Percentiles rank a stretch among this genome's conserved stretches.
Evolutionary conservation across 64 coral and sea anemone genomes (phyloP).

Genomic region (Dendrophyllia cribrosa): DNA sequence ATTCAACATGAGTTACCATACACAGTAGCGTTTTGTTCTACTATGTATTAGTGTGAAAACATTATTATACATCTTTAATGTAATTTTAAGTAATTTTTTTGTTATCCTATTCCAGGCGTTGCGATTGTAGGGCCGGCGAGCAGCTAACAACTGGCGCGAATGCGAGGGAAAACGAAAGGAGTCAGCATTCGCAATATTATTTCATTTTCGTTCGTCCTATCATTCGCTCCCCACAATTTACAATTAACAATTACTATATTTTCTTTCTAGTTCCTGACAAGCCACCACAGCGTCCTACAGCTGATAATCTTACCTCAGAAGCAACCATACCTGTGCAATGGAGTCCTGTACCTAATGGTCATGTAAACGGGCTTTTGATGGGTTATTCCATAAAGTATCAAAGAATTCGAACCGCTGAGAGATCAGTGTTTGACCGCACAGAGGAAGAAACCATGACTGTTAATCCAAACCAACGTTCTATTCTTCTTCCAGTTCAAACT

Average conservation of each 20-base stretch:
- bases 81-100: too few relatives aligned
- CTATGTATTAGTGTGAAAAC: too few relatives aligned
- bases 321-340: constrained; percentile 23
- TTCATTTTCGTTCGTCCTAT: not conserved
- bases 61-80: too few relatives aligned
- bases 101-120: too few relatives aligned
- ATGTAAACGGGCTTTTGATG: constrained; percentile 51
- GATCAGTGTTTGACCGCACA: not conserved
- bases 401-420: constrained; percentile 25
- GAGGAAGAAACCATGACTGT: not conserved
- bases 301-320: constrained; percentile 25
- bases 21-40: too few relatives aligned
- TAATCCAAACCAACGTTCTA: not conserved
- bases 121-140: too few relatives aligned
- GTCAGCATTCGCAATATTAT: not conserved
- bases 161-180: too few relatives aligned
- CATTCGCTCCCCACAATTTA: not conserved
- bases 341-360: constrained; percentile 47
- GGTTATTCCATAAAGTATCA: constrained; percentile 72
- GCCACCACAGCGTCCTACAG: constrained; percentile 30
- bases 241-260: not conserved
- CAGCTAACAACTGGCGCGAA: too few relatives aligned
- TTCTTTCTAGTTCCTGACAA: constrained; percentile 34
- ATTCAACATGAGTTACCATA: too few relatives aligned
- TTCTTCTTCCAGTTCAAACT: not conserved